Evolutionary conservation across 2,888 invertebrate genomes (phyloP), one percentile per base, ranked within the genome.

Genomic region (Cosmia trapezina): DNA sequence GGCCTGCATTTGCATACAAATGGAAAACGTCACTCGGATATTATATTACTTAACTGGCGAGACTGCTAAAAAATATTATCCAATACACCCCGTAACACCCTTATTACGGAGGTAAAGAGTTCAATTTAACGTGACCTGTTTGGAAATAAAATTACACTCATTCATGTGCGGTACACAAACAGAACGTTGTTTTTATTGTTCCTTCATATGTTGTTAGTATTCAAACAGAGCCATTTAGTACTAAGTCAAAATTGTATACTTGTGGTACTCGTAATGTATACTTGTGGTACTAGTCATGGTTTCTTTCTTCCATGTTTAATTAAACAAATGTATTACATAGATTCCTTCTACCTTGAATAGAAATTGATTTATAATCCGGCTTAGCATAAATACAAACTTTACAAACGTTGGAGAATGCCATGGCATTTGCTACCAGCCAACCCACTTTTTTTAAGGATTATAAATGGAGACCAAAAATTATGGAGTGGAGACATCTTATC

Each of bases 1-100:
- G 57, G 83, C 79, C 83, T 89, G 88, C 92, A 94, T 94, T 94
- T 93, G 93, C 94, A 94, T 94, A 93, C 93, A 94, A 93, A 94
- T 94, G 91, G 94, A 93, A 94, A 91, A 89, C 90, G 94, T 94
- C 94, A 91, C 88, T 86, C 76, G 81, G 88, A 91, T 91, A 92
- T 92, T 92, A 93, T 91, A 91, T 90, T 91, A 90, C 92, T 88
- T 89, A 91, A 86, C 87, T 86, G 84, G 86, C 64, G 77, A 76
- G 75, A 85, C 81, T 75, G 77, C 76, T 83, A 86, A 85, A 88
- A 85, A 88, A 89, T 89, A 88, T 79, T 72, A 82, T 81, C 81
- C 68, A 68, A 76, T 73, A 81, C 67, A 66, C 63, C 59, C 41
- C 51, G 61, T 69, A 37, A 76, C 78, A 53, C 60, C 71, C 72